phyloP scores from a whole-genome alignment of 2,888 invertebrate genomes.

The Leucoma salicis region DNA sequence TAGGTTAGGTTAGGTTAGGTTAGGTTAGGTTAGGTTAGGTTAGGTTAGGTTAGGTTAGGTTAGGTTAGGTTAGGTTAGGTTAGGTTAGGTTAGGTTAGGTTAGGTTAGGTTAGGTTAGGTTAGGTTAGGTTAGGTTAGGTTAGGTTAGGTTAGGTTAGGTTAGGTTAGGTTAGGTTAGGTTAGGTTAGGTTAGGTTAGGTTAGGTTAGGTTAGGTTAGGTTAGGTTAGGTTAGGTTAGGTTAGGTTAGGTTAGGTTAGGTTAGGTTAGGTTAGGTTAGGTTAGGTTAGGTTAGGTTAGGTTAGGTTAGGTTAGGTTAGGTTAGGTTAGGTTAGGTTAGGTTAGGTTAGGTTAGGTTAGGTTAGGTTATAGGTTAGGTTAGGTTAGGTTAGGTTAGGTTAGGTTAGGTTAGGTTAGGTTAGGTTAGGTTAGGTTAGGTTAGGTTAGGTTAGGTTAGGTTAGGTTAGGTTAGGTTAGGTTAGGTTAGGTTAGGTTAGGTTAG shows the following conservation, averaged over 20 bases:
- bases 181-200: conserved; percentile 24
- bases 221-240: conserved; percentile 10
- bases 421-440: conserved; percentile 16
- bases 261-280: conserved; percentile 12
- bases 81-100: conserved; percentile 11
- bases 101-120: conserved; percentile 11
- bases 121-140: conserved; percentile 17
- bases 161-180: conserved; percentile 4
- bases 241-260: conserved; percentile 12
- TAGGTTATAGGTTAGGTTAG: conserved; percentile 19
- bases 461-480: conserved; percentile 8
- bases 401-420: conserved; percentile 9
- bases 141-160: conserved; percentile 22
- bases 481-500: conserved; percentile 19
- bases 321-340: conserved; percentile 15
- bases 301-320: conserved; percentile 11
- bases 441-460: conserved; percentile 17
- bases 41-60: conserved; percentile 7
- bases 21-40: conserved; percentile 6
- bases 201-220: conserved; percentile 24
- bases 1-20: conserved; percentile 11
- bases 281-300: conserved; percentile 21
- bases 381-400: conserved; percentile 16
- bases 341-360: conserved; percentile 21
- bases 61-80: conserved; percentile 9